Evolutionary conservation across 1,140 invertebrate genomes (phyloP), one percentile per base, ranked within the genome.

Genomic region (Pseudomyrmex sp.): DNA sequence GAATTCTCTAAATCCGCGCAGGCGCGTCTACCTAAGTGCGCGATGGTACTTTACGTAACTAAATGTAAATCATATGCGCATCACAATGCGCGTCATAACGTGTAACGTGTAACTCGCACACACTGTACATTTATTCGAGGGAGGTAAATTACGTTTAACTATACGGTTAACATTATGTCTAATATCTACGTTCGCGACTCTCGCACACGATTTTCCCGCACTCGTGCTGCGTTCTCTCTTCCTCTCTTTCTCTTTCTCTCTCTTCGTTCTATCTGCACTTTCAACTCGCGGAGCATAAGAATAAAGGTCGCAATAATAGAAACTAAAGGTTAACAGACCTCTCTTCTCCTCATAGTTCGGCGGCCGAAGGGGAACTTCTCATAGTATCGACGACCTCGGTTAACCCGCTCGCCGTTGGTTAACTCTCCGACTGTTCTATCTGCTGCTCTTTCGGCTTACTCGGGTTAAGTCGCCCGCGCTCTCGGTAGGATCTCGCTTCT

Each of bases 61-160:
- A 80, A 80, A 80, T 80, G 76, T 80, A 80, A 80, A 80, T 80
- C 44, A 72, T 59, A 80, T 80, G 76, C 76, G 54, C 76, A 72
- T 80, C 35, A 80, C 56, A 35, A 44, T 56, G 20, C 35, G 26
- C 12, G 44, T 70, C 48, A 48, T 61, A 80, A 72, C 66, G 20
- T 35, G 20, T 61, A 80, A 72, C 66, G 20, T 35, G 20, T 79
- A 59, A 59, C 44, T 12, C n/a, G 20, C 44, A 56, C 65, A 59
- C 54, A 70, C 48, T 69, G n/a, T 18, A 10, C 65, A 58, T 79
- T 79, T 46, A 69, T 70, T 35, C 44, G 7, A 10, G 12, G 23
- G 35, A 35, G 59, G 20, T n/a, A 80, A 80, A 80, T 80, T 80
- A 70, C n/a, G n/a, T 61, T 59, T 72, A 72, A 61, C 66, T n/a